Conservation (phyloP, 2,797 vertebrate genomes). For the Crenuchus spilurus region DNA sequence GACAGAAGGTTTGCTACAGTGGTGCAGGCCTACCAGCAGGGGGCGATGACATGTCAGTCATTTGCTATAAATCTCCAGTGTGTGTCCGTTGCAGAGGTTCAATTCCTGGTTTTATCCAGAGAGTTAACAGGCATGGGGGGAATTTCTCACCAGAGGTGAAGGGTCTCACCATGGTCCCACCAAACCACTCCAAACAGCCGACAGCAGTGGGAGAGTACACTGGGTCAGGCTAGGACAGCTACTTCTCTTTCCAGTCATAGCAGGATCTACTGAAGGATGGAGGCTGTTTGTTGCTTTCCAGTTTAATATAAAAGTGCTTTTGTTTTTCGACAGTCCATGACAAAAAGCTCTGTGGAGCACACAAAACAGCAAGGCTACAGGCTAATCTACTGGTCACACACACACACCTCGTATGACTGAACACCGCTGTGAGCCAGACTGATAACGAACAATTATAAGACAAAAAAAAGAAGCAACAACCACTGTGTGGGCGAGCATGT, state of each 20-base stretch:
- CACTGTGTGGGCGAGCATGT: background rate
- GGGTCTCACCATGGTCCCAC: background rate
- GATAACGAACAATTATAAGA: background rate
- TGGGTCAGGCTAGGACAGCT: too few species aligned
- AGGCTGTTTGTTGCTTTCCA: background rate
- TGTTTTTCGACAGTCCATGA: constrained; percentile 2
- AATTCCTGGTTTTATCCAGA: background rate
- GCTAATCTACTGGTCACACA: constrained; percentile 26
- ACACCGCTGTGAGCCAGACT: constrained; percentile 5
- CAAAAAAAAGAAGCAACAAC: background rate
- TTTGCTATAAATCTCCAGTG: background rate
- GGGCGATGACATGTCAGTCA: constrained; percentile 25
- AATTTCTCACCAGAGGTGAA: background rate
- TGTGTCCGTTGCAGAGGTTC: constrained; percentile 2
- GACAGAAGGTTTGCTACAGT: too few species aligned
- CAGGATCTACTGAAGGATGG: too few species aligned
- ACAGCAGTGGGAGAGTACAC: too few species aligned
- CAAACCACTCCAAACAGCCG: too few species aligned
- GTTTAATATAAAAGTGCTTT: background rate
- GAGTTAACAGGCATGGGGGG: background rate
- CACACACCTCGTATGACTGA: background rate
- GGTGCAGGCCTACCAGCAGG: constrained; percentile 37
- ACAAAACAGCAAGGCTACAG: background rate
- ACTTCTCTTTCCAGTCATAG: too few species aligned
- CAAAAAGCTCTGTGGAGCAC: background rate